A percentile compares a stretch with the other conserved stretches of the same genome.
phyloP scores from a whole-genome alignment of 2,888 invertebrate genomes.

The Sthenelais limicola region DNA sequence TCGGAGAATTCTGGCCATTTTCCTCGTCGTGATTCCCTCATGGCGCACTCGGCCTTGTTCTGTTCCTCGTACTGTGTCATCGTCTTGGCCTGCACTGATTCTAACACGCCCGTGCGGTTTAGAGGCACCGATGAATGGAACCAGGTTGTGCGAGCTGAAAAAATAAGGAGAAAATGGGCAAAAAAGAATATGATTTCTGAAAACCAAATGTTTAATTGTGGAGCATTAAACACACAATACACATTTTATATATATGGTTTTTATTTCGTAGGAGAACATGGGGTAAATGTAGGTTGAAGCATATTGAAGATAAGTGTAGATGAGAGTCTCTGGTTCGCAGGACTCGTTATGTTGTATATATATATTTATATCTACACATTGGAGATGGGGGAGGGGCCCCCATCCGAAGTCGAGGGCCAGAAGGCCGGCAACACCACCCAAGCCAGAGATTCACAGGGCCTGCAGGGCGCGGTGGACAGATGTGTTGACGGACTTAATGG shows the following conservation, averaged over 20 bases:
- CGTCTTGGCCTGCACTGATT: constrained; percentile 65
- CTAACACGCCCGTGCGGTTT: constrained; percentile 62
- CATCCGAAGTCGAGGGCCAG: no score
- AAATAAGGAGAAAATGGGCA: neutral
- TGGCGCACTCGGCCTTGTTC: constrained; percentile 48
- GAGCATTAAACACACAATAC: neutral
- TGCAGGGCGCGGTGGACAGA: no score
- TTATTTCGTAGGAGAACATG: neutral
- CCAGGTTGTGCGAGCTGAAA: constrained; percentile 67
- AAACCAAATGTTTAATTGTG: neutral
- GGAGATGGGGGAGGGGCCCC: no score
- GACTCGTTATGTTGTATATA: no score
- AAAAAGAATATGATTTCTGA: neutral
- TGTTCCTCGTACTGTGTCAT: constrained; percentile 61
- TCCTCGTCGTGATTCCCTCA: constrained; percentile 49
- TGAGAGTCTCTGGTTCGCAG: no score
- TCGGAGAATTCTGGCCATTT: constrained; percentile 67
- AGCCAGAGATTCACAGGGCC: no score
- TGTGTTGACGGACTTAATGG: no score
- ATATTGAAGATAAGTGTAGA: no score
- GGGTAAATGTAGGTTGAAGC: neutral
- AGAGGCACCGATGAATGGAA: constrained; percentile 64
- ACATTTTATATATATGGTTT: neutral
- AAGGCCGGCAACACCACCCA: no score
- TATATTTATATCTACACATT: no score